Base-by-base conservation (phyloP, 2,113 vertebrate genomes). In the Megaleporinus macrocephalus region DNA sequence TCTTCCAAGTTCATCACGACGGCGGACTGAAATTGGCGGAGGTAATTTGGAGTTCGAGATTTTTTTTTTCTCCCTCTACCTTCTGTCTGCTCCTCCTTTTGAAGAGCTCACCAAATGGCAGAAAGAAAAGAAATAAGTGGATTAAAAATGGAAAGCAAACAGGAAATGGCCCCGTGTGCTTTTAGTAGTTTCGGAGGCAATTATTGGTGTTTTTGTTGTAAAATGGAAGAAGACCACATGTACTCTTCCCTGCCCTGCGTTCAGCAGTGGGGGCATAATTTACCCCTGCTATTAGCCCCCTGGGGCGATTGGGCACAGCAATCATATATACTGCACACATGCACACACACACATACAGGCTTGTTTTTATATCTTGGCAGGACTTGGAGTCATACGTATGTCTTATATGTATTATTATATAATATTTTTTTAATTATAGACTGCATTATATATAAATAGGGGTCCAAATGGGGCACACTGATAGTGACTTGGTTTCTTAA, bases 111-210 rank as follows among this genome's bases (percentile, higher is more conserved):
- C 20, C n/a, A 57, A 70, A 79, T 57, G 51, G 51, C 49, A 24
- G 11, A 69, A 61, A 57, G 65, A 70, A 81, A 74, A 55, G 71
- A 66, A 81, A 63, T 80, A 79, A 79, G 65, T 57, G 65, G 47
- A 33, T 16, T 24, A 63, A 76, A 76, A 65, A 44, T 9, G 59
- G 69, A 57, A 72, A 26, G 13, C 16, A 33, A 73, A 83, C 57
- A 29, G 84, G 81, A 90, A 90, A 87, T 88, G 87, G 85, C 85
- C 71, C 66, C 88, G 86, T 89, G 88, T 90, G 88, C 84, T 88
- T 86, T 87, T 87, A 81, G 76, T 75, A 83, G 44, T 77, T 73
- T 84, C 61, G 75, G 78, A 84, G 47, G 49, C 82, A 83, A 79
- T 79, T 73, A 75, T 26, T 84, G 84, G 82, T 87, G 82, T 83